Evolutionary conservation across 1,140 invertebrate genomes (phyloP).

Genomic region (Chymomyza costata): DNA sequence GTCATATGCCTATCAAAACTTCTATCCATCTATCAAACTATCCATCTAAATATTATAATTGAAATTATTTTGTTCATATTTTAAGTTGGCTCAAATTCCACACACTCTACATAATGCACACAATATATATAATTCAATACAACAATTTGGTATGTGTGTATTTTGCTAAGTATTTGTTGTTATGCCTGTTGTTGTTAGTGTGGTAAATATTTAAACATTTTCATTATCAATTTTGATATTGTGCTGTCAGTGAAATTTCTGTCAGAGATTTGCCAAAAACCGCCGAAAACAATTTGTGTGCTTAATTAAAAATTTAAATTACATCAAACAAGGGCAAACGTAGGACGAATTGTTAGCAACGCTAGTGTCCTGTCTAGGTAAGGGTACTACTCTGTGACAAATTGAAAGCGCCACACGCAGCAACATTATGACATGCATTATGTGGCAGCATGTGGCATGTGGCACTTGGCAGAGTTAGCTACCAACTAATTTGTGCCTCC

Average conservation of each 20-base stretch:
- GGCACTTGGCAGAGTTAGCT: no score
- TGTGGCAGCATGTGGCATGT: no score
- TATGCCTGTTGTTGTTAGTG: conserved; percentile 42
- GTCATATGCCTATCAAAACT: no score
- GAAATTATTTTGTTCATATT: no score
- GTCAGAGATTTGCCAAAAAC: conserved; percentile 66
- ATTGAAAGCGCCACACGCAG: conserved; percentile 60
- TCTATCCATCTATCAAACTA: no score
- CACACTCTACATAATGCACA: no score
- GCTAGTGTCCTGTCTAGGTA: no score
- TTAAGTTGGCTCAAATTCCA: no score
- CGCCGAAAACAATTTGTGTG: conserved; percentile 68
- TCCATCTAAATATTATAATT: no score
- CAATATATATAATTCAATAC: conserved; percentile 15
- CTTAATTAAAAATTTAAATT: conserved; percentile 72
- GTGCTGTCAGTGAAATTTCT: conserved; percentile 48
- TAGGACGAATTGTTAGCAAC: no score
- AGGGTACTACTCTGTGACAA: conserved; percentile 64
- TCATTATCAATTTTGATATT: conserved; percentile 61
- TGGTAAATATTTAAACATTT: conserved; percentile 70
- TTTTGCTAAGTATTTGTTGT: conserved; percentile 4
- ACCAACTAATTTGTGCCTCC: conserved; percentile 69
- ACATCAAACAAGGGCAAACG: conserved; percentile 51
- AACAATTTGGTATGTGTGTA: conserved; percentile 4
- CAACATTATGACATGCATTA: no score